Evolutionary conservation across 2,113 vertebrate genomes (phyloP), one percentile per base, ranked within the genome.

Genomic region (Crocuta crocuta): DNA sequence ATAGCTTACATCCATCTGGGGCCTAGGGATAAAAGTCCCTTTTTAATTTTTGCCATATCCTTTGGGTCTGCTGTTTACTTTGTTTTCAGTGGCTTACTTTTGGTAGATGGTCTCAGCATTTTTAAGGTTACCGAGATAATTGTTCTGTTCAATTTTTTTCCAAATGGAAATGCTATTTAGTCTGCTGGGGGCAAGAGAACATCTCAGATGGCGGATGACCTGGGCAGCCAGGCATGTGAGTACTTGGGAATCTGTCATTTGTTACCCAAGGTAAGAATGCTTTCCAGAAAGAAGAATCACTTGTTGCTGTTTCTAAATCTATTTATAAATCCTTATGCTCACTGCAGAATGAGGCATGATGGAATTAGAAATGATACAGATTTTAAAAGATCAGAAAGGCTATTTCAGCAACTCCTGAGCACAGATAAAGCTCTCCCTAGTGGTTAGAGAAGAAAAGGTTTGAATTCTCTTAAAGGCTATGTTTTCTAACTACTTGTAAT

Each of bases 71-170:
- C 35, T 81, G n/a, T 93, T 83, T 94, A 81, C 35, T 84, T 73
- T 35, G 35, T 88, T 94, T 81, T 55, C 73, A 95, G 9, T 31
- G 33, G 73, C 17, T 93, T 94, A 43, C 26, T 94, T 81, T 66
- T 76, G 23, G 28, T 13, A 74, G 4, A n/a, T 13, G 23, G 17
- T 70, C 63, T 65, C 48, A 63, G 19, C 53, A 61, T 43, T 90
- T 91, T 80, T 61, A 71, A 71, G 33, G 21, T 39, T 63, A 13
- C 15, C 84, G 43, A 66, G 80, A 3, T 66, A 83, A 61, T 33
- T 93, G 26, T 88, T 61, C 33, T 79, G 13, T 55, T 61, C 65
- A 61, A 89, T 93, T 91, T 91, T 17, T n/a, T 95, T 28, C 12
- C n/a, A 50, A 65, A 61, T 21, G 33, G 33, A 94, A n/a, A 92